Evolutionary conservation across 2,797 vertebrate genomes (phyloP).

Genomic region (Sarcoramphus papa): DNA sequence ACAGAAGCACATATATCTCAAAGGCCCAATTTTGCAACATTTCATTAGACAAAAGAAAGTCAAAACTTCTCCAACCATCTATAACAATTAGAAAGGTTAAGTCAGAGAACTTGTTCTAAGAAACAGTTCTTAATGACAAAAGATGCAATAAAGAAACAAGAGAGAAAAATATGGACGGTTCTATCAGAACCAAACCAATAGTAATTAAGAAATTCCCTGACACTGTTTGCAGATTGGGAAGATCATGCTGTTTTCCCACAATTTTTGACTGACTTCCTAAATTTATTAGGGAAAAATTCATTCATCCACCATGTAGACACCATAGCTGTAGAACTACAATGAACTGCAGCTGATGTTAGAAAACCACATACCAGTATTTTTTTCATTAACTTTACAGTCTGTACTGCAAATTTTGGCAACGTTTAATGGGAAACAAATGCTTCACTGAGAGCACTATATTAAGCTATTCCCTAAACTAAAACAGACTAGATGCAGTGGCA

Average conservation of each 20-base stretch:
- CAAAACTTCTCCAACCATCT: background rate
- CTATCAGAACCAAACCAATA: background rate
- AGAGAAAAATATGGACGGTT: background rate
- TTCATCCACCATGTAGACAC: background rate
- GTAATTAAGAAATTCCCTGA: background rate
- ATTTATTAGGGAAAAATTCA: background rate
- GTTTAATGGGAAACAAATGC: constrained; percentile 4
- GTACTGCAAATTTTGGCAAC: background rate
- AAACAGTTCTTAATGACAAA: background rate
- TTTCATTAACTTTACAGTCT: background rate
- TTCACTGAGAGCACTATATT: background rate
- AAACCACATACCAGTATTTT: background rate
- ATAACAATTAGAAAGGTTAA: background rate
- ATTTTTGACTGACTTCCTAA: background rate
- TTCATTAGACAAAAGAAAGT: background rate
- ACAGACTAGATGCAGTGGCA: background rate
- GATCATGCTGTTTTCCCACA: background rate
- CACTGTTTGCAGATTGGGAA: background rate
- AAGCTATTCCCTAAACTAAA: background rate
- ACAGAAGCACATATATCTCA: background rate
- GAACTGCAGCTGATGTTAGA: background rate
- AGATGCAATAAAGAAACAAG: background rate
- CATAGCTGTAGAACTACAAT: background rate
- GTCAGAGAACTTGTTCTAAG: background rate
- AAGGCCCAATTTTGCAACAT: background rate